These are phyloP conservation scores for Bergia sp. DNA, from an alignment of 92 coral and sea anemone genomes.

Conservation along the genomic window DNA sequence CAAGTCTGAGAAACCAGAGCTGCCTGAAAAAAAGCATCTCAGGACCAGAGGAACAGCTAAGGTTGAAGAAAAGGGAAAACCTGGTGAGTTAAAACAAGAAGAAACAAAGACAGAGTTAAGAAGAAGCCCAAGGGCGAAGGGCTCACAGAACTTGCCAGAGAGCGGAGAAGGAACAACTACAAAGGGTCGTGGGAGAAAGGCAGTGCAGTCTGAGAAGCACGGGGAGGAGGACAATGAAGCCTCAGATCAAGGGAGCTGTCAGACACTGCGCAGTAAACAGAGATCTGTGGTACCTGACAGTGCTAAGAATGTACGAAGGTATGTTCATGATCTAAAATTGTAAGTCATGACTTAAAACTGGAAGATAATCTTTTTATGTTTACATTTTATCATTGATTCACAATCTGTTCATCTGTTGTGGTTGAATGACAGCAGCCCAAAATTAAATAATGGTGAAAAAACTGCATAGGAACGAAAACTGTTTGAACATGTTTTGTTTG, in stretches of 20 bases:
- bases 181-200: slow-evolving; percentile 31
- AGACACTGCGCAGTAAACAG: background rate
- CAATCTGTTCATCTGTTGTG: too few species aligned
- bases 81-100: background rate
- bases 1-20: slow-evolving; percentile 31
- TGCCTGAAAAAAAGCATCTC: slow-evolving; percentile 6
- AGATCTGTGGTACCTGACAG: slow-evolving; percentile 4
- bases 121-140: slow-evolving; percentile 50
- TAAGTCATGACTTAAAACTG: too few species aligned
- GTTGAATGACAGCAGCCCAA: too few species aligned
- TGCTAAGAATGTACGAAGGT: slow-evolving; percentile 64
- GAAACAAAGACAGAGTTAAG: slow-evolving; percentile 52
- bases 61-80: slow-evolving; percentile 16
- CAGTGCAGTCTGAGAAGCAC: slow-evolving; percentile 24
- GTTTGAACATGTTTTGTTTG: too few species aligned
- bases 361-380: too few species aligned
- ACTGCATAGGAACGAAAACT: too few species aligned
- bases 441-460: too few species aligned
- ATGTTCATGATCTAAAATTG: background rate
- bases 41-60: background rate
- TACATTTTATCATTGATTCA: too few species aligned
- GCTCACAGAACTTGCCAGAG: background rate
- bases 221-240: slow-evolving; percentile 29
- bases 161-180: background rate
- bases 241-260: background rate